Conservation (phyloP, 2,888 invertebrate species). For the Bombyx huttoni region DNA sequence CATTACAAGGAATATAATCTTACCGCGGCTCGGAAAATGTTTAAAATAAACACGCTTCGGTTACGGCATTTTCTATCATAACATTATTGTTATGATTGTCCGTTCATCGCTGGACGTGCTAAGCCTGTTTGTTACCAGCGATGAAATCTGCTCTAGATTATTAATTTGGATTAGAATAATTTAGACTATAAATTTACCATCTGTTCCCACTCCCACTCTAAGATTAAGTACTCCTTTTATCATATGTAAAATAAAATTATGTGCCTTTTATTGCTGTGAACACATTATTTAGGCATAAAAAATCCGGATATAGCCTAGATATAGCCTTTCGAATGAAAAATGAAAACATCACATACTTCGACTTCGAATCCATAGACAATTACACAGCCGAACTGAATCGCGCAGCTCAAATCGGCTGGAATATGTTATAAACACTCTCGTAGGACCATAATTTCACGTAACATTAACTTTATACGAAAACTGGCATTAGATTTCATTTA, state of each 20-base stretch:
- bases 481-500: not conserved
- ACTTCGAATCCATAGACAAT: not conserved
- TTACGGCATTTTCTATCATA: constrained; percentile 50
- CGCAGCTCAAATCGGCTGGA: not conserved
- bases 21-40: constrained; percentile 38
- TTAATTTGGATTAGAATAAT: not conserved
- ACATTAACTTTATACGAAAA: not conserved
- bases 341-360: too few species aligned
- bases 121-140: not conserved
- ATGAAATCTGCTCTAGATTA: constrained; percentile 1
- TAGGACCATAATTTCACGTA: not conserved
- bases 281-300: too few species aligned
- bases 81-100: constrained; percentile 60
- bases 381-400: not conserved
- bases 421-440: not conserved
- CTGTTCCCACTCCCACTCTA: too few species aligned
- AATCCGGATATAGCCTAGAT: too few species aligned
- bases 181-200: not conserved
- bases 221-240: too few species aligned
- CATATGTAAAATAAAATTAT: too few species aligned
- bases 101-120: constrained; percentile 22
- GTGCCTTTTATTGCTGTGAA: too few species aligned
- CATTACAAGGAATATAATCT: constrained; percentile 48
- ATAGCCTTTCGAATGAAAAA: too few species aligned
- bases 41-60: constrained; percentile 53